Evolutionary conservation across 2,113 vertebrate species (phyloP).

Genomic region (Microtus ochrogaster): DNA sequence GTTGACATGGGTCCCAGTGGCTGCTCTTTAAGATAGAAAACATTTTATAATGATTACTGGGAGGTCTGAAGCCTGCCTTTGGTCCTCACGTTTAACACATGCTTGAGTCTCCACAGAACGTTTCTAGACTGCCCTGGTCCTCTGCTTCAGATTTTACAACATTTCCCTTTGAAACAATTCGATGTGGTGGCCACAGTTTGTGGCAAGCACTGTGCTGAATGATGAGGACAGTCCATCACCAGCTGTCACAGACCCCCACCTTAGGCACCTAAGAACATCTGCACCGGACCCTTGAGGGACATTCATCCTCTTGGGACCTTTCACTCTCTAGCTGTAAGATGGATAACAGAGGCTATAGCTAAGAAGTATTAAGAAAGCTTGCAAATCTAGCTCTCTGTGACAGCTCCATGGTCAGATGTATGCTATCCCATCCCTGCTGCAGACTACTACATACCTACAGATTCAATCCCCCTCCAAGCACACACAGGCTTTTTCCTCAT

Average conservation of each 20-base stretch:
- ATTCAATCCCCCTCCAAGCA: background rate
- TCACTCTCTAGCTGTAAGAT: background rate
- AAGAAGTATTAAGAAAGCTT: background rate
- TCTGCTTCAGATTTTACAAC: background rate
- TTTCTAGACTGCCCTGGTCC: background rate
- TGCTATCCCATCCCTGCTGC: too few species aligned
- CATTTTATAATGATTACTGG: background rate
- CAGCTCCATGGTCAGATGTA: too few species aligned
- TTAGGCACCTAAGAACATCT: too few species aligned
- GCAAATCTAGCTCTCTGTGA: background rate
- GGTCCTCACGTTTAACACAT: background rate
- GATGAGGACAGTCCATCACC: accelerated
- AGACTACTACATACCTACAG: background rate
- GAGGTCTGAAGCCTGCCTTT: background rate
- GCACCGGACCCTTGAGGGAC: background rate
- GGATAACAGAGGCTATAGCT: background rate
- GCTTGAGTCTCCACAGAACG: background rate
- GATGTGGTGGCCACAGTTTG: background rate
- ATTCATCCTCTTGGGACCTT: too few species aligned
- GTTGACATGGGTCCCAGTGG: background rate
- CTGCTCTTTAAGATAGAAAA: background rate
- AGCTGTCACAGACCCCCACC: background rate
- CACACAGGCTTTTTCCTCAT: background rate
- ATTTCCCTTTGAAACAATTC: background rate
- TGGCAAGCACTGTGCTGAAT: accelerated